Conservation (phyloP, 2,113 vertebrate species). For the Paradoxurus hermaphroditus region DNA sequence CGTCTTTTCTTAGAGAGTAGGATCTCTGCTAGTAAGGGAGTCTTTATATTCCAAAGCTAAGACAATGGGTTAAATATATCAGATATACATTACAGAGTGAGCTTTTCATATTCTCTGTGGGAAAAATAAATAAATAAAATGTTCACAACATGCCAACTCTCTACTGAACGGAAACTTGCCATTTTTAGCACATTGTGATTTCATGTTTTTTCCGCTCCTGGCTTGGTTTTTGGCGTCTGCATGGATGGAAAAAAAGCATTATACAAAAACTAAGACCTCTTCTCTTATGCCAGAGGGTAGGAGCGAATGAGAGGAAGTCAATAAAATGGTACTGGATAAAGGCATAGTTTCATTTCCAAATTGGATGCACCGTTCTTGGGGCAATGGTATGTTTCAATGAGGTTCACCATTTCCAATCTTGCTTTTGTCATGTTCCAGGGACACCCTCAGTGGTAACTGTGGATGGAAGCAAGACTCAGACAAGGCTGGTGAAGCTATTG, state of each 20-base stretch:
- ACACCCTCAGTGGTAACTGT: constrained; percentile 85
- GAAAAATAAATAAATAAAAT: constrained; percentile 35
- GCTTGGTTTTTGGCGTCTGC: constrained; percentile 53
- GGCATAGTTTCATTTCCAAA: not conserved
- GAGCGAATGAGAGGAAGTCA: constrained; percentile 43
- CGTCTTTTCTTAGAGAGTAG: not conserved
- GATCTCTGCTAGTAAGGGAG: not conserved
- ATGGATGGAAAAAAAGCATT: constrained; percentile 61
- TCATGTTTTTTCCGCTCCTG: constrained; percentile 50
- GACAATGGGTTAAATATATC: not conserved
- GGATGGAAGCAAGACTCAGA: constrained; percentile 86
- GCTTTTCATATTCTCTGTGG: not conserved
- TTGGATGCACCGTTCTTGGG: not conserved
- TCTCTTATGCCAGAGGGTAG: constrained; percentile 37
- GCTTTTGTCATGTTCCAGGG: constrained; percentile 79
- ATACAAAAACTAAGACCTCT: constrained; percentile 49
- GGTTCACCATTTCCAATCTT: rapidly evolving
- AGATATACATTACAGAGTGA: not conserved
- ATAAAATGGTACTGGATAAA: not conserved
- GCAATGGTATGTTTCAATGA: rapidly evolving
- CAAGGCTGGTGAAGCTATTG: constrained; percentile 86
- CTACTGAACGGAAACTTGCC: constrained; percentile 49
- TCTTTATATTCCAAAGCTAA: not conserved
- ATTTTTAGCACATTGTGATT: constrained; percentile 66
- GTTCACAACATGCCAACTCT: not conserved